phyloP scores from a whole-genome alignment of 2,888 invertebrate species.

The Scrobipalpa atriplicella region DNA sequence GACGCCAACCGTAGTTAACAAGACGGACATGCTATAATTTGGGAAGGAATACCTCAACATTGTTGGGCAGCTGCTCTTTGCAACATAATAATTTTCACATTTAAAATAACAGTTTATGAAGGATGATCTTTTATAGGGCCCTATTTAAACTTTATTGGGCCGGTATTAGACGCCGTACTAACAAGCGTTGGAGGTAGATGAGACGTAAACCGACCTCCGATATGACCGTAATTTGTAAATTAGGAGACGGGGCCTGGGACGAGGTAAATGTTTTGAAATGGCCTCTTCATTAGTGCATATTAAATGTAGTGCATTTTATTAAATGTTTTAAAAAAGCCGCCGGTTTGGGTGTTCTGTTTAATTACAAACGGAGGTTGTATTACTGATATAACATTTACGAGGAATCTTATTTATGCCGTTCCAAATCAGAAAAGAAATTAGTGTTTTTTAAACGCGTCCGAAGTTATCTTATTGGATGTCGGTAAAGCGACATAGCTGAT shows the following conservation, averaged over 20 bases:
- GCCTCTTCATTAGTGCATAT: constrained; percentile 66
- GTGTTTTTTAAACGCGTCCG: constrained; percentile 9
- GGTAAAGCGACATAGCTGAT: constrained; percentile 20
- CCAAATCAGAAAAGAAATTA: constrained; percentile 18
- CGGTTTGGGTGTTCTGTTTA: constrained; percentile 39
- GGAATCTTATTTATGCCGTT: constrained; percentile 22
- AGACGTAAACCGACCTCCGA: constrained; percentile 51
- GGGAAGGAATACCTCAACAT: constrained; percentile 55
- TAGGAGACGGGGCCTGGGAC: constrained; percentile 52
- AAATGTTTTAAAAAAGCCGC: constrained; percentile 46
- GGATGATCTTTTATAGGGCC: constrained; percentile 49
- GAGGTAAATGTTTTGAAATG: constrained; percentile 67
- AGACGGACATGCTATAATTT: constrained; percentile 70
- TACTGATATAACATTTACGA: constrained; percentile 24
- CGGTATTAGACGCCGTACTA: constrained; percentile 46
- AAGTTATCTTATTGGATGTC: neutral
- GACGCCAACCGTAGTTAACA: constrained; percentile 54
- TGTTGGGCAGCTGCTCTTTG: constrained; percentile 63
- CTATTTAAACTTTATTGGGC: constrained; percentile 61
- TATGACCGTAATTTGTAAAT: constrained; percentile 71
- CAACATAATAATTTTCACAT: constrained; percentile 73
- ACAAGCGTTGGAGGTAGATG: constrained; percentile 47
- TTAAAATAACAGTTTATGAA: constrained; percentile 63
- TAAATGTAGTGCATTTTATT: constrained; percentile 51
- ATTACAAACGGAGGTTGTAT: constrained; percentile 45